Base-by-base conservation (phyloP, 2,797 vertebrate genomes). In the Cossypha caffra region DNA sequence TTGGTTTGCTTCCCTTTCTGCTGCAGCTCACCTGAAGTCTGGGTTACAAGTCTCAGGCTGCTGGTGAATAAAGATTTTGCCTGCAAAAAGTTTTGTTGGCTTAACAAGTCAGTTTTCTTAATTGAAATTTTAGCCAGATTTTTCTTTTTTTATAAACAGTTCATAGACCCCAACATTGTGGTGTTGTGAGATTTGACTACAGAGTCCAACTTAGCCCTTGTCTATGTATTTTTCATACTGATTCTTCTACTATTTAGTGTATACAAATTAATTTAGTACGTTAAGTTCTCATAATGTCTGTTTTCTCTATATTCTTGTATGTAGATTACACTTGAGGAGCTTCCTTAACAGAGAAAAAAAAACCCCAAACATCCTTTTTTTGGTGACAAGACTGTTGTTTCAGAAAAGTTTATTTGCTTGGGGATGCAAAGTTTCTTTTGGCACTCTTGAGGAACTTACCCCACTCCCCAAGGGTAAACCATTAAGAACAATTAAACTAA, bases 401-500 rank as follows among this genome's bases (percentile, higher is more conserved):
- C 29, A 15, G n/a, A 50, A 73, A 35, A 48, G 16, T 17, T n/a
- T 3, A 1, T 82, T 69, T 76, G 21, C 47, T 29, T 52, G 48
- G 38, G 24, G 35, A 17, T 58, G 21, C 38, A 31, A 38, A 45
- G 10, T 61, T 71, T 71, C 9, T 59, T 86, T 31, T 91, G 35
- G 23, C n/a, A 31, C 5, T 55, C 57, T 35, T 25, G 19, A 73
- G 43, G 47, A 96, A 47, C 59, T 79, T 72, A 6, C 18, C 7
- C 24, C 12, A 7, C 38, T 93, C n/a, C 21, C 7, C 26, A 38
- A 86, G 13, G 16, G 17, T 69, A 77, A 95, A 67, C 6, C 15
- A 25, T 73, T 67, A 52, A 77, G 47, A 95, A 43, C 13, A 81
- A 58, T 66, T 67, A 67, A 52, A 84, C 74, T 59, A n/a, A 35